phyloP scores from a whole-genome alignment of 1,140 invertebrate genomes.

The Trachymyrmex cornetzi region DNA sequence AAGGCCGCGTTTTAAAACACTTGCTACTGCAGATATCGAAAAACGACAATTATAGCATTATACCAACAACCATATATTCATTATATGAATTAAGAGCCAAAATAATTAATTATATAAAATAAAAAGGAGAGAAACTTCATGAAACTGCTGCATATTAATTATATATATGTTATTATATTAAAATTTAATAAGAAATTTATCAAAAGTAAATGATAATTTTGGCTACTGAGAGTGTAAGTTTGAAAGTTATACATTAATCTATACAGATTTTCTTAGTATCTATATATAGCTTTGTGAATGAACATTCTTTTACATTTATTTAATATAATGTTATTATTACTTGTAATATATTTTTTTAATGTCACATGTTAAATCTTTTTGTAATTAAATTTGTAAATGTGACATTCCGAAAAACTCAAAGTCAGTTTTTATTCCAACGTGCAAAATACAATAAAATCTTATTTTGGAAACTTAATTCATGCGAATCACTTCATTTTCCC shows the following conservation, averaged over 20 bases:
- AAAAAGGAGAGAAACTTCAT: neutral
- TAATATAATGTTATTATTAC: neutral
- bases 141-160: neutral
- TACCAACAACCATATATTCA: neutral
- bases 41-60: neutral
- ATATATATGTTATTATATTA: neutral
- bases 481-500: neutral
- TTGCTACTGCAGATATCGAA: neutral
- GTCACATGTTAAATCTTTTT: slow-evolving; percentile 8
- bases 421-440: neutral
- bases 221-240: neutral
- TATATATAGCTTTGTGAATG: neutral
- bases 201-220: neutral
- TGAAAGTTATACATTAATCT: neutral
- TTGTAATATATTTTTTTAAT: neutral
- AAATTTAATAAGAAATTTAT: neutral
- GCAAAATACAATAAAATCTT: neutral
- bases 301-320: neutral
- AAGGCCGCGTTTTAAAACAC: neutral
- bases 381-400: neutral
- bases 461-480: neutral
- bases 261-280: neutral
- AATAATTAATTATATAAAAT: neutral
- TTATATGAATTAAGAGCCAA: neutral
- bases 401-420: neutral